phyloP scores from a whole-genome alignment of 2,113 vertebrate genomes.

The Daubentonia madagascariensis region DNA sequence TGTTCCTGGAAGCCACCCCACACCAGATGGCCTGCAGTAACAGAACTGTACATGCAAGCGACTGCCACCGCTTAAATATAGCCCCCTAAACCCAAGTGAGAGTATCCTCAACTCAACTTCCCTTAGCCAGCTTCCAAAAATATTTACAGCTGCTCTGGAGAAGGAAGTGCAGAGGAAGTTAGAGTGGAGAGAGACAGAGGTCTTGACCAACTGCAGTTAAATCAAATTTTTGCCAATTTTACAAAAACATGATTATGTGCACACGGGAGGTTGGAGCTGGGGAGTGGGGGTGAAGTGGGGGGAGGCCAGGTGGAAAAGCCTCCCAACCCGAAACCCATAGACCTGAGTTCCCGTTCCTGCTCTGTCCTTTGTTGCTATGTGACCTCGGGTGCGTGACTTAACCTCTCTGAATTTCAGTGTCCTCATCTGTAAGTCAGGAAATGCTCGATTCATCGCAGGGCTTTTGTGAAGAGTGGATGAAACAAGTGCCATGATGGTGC shows the following conservation, averaged over 20 bases:
- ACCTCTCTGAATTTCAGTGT: not conserved
- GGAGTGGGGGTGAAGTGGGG: fast-evolving
- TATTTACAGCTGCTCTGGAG: not conserved
- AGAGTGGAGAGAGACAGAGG: not conserved
- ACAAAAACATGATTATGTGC: not conserved
- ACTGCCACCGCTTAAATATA: fast-evolving
- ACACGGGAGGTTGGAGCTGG: fast-evolving
- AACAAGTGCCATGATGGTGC: not conserved
- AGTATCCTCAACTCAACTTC: not conserved
- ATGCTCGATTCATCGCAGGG: not conserved
- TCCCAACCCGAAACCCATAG: not conserved
- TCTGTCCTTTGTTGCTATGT: not conserved
- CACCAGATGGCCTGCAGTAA: not conserved
- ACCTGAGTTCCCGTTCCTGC: not conserved
- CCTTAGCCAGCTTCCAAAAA: not conserved
- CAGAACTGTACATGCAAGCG: not conserved
- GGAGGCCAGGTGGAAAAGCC: not conserved
- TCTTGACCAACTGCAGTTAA: not conserved
- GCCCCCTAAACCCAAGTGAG: not conserved
- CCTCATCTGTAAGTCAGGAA: not conserved
- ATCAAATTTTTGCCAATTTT: not conserved
- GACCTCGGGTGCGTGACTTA: not conserved
- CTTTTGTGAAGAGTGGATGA: not conserved
- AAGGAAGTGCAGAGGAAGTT: not conserved
- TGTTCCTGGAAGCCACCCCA: not conserved